Evolutionary conservation across 53 echinoderm and acorn worm species (phyloP).

Genomic region (Holothuria scabra): DNA sequence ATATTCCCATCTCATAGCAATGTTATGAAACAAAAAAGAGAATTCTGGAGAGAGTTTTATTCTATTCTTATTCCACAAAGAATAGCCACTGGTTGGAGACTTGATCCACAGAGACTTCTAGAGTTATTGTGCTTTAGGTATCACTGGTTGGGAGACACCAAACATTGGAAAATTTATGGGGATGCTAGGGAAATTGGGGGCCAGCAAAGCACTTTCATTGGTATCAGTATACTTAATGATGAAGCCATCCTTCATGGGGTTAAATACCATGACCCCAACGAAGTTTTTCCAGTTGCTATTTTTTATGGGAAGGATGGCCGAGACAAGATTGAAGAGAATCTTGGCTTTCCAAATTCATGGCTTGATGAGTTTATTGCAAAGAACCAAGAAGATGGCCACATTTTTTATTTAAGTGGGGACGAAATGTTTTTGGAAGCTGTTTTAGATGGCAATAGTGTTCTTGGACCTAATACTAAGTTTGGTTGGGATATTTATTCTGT

Average conservation of each 20-base stretch:
- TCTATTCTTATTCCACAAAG: slow-evolving; percentile 50
- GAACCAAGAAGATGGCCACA: background rate
- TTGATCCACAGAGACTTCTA: slow-evolving; percentile 52
- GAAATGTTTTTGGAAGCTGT: slow-evolving; percentile 71
- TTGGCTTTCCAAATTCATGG: slow-evolving; percentile 28
- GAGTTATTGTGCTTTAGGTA: slow-evolving; percentile 56
- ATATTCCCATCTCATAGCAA: background rate
- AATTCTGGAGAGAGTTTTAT: slow-evolving; percentile 47
- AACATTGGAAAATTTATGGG: slow-evolving; percentile 40
- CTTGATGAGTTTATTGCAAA: background rate
- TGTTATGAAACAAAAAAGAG: background rate
- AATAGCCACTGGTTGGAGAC: slow-evolving; percentile 60
- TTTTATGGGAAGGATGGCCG: slow-evolving; percentile 77
- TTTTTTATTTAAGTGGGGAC: slow-evolving; percentile 65
- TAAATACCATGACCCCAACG: slow-evolving; percentile 11
- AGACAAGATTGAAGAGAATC: slow-evolving; percentile 67
- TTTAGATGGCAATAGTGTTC: slow-evolving; percentile 63
- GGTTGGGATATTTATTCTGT: slow-evolving; percentile 79
- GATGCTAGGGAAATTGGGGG: slow-evolving; percentile 75
- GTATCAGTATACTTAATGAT: slow-evolving; percentile 40
- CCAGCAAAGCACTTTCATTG: slow-evolving; percentile 54
- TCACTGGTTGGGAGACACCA: slow-evolving; percentile 23
- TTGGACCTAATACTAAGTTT: slow-evolving; percentile 55
- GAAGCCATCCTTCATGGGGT: slow-evolving; percentile 7
- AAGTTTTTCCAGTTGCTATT: slow-evolving; percentile 62